A percentile compares a stretch with the other conserved stretches of the same genome.
Conservation (phyloP, 2,797 vertebrate genomes). For the Gymnodraco acuticeps region DNA sequence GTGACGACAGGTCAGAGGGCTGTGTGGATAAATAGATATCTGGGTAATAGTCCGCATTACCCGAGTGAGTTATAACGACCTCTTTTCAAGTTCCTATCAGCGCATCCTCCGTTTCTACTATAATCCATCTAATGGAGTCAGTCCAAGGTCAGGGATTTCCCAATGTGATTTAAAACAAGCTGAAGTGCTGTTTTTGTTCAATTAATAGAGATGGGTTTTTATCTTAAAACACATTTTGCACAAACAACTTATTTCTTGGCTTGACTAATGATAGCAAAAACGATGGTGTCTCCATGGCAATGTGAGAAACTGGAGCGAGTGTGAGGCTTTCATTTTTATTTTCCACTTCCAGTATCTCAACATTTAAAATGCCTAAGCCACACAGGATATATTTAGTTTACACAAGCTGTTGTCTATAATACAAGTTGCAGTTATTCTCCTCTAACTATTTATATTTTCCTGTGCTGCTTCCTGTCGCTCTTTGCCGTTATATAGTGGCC, state of each 20-base stretch:
- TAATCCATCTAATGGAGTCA: slow-evolving; percentile 8
- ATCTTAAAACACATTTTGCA: slow-evolving; percentile 13
- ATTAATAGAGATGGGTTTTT: not conserved
- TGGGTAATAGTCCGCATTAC: slow-evolving; percentile 4
- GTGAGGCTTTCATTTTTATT: not conserved
- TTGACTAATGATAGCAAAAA: slow-evolving; percentile 21
- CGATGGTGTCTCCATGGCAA: slow-evolving; percentile 45
- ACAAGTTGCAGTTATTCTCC: not conserved
- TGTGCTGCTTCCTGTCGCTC: slow-evolving; percentile 6
- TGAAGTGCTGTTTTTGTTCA: slow-evolving; percentile 9
- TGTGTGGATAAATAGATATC: slow-evolving; percentile 25
- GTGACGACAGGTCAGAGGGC: slow-evolving; percentile 36
- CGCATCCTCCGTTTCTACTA: not conserved
- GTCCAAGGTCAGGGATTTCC: slow-evolving; percentile 6
- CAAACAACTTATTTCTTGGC: not conserved
- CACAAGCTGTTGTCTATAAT: not conserved
- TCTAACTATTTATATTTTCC: not conserved
- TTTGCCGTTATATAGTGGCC: slow-evolving; percentile 28
- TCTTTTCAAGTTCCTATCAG: not conserved
- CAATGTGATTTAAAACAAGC: not conserved
- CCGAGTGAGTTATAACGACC: not conserved
- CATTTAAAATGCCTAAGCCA: not conserved
- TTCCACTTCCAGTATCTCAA: slow-evolving; percentile 3
- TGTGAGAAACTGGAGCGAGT: slow-evolving; percentile 18
- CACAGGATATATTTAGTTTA: not conserved